phyloP scores from a whole-genome alignment of 2,113 vertebrate genomes.

The Heterotilapia buettikoferi region DNA sequence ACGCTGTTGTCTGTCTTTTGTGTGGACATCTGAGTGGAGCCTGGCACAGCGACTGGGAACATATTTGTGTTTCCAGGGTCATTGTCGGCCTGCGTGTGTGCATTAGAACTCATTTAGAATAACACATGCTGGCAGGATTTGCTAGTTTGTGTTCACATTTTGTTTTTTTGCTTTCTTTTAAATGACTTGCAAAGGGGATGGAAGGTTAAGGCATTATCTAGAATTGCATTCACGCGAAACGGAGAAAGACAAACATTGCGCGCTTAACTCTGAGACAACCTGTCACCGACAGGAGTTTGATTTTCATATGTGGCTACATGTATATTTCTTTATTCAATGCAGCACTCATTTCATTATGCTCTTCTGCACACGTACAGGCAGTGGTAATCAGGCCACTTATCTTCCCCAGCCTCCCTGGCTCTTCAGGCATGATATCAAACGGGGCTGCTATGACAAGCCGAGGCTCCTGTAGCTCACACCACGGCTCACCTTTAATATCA shows the following conservation, averaged over 20 bases:
- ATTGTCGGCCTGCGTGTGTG: background rate
- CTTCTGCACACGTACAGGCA: background rate
- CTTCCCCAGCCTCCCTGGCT: slow-evolving; percentile 19
- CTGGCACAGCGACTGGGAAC: background rate
- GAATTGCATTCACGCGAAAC: background rate
- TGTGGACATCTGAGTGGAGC: background rate
- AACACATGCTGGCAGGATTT: background rate
- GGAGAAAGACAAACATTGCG: background rate
- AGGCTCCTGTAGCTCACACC: slow-evolving; percentile 36
- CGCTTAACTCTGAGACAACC: background rate
- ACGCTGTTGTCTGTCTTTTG: background rate
- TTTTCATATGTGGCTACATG: background rate
- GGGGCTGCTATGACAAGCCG: slow-evolving; percentile 35
- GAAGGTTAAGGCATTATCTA: background rate
- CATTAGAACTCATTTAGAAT: background rate
- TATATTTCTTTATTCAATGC: background rate
- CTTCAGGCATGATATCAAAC: slow-evolving; percentile 48
- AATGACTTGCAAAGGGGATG: background rate
- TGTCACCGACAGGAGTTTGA: background rate
- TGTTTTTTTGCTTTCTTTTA: background rate
- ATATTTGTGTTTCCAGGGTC: slow-evolving; percentile 8
- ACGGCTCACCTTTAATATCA: slow-evolving; percentile 44
- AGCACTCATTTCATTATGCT: background rate
- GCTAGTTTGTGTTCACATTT: background rate
- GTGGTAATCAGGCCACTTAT: slow-evolving; percentile 44